A percentile compares a stretch with the other conserved stretches of the same genome.
Evolutionary conservation across 2,888 invertebrate genomes (phyloP).

Genomic region (Strigamia maritima): DNA sequence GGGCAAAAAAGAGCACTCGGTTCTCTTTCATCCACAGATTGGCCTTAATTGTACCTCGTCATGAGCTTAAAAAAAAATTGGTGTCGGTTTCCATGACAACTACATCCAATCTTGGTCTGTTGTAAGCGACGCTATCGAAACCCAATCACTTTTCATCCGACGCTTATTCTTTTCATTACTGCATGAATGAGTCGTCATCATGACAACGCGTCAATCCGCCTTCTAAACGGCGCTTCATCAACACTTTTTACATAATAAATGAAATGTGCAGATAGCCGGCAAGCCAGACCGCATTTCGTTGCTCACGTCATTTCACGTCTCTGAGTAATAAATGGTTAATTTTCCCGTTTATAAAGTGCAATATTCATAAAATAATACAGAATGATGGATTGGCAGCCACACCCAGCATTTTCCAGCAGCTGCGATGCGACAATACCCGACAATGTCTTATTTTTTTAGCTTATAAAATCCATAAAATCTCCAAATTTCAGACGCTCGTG

Average conservation of each 20-base stretch:
- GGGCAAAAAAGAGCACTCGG: neutral
- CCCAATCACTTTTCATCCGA: slow-evolving; percentile 6
- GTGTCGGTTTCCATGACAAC: neutral
- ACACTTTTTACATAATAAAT: neutral
- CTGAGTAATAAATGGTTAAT: too few relatives aligned
- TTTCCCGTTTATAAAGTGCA: too few relatives aligned
- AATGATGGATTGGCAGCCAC: too few relatives aligned
- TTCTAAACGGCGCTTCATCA: neutral
- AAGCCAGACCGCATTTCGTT: too few relatives aligned
- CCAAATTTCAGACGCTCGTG: too few relatives aligned
- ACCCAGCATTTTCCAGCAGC: too few relatives aligned
- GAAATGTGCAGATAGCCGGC: too few relatives aligned
- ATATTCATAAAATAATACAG: too few relatives aligned
- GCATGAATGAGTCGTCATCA: slow-evolving; percentile 22
- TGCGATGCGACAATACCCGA: too few relatives aligned
- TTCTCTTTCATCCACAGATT: slow-evolving; percentile 14
- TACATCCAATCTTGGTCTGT: neutral
- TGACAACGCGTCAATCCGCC: neutral
- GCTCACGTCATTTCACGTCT: too few relatives aligned
- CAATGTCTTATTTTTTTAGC: too few relatives aligned
- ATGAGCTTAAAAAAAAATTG: neutral
- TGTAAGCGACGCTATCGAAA: neutral
- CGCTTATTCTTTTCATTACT: slow-evolving; percentile 1
- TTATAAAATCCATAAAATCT: too few relatives aligned
- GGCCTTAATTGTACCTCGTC: slow-evolving; percentile 26